Conservation (phyloP, 2,797 vertebrate genomes). For the Nyctibius grandis region DNA sequence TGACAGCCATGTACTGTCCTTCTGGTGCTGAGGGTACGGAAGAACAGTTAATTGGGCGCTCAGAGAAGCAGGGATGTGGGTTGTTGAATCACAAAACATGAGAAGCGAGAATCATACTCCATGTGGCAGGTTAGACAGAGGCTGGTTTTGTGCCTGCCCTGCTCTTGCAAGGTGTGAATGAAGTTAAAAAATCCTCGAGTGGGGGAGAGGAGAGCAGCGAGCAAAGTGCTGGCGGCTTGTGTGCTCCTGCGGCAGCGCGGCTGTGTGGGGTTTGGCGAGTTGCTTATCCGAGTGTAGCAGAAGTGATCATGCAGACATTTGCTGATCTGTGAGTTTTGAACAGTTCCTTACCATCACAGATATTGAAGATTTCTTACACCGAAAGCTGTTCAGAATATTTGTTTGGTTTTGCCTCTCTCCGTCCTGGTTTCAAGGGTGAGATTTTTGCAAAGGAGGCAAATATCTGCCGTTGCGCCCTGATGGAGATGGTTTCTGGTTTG, state of each 20-base stretch:
- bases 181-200: not conserved
- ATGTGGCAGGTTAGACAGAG: not conserved
- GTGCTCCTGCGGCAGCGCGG: rapidly evolving
- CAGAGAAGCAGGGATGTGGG: not conserved
- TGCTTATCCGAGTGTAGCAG: not conserved
- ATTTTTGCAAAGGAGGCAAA: not conserved
- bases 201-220: not conserved
- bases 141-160: not conserved
- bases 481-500: not conserved
- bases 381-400: not conserved
- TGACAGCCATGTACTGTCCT: not conserved
- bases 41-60: not conserved
- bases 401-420: not conserved
- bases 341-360: not conserved
- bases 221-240: not conserved
- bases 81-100: not conserved
- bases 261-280: not conserved
- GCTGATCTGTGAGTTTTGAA: not conserved
- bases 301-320: not conserved
- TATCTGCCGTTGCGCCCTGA: not conserved
- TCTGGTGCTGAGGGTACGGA: not conserved
- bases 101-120: rapidly evolving
- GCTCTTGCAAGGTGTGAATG: not conserved
- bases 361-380: not conserved
- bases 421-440: not conserved